Evolutionary conservation across 2,113 vertebrate genomes (phyloP).

Genomic region (Actenoides lindsayi): DNA sequence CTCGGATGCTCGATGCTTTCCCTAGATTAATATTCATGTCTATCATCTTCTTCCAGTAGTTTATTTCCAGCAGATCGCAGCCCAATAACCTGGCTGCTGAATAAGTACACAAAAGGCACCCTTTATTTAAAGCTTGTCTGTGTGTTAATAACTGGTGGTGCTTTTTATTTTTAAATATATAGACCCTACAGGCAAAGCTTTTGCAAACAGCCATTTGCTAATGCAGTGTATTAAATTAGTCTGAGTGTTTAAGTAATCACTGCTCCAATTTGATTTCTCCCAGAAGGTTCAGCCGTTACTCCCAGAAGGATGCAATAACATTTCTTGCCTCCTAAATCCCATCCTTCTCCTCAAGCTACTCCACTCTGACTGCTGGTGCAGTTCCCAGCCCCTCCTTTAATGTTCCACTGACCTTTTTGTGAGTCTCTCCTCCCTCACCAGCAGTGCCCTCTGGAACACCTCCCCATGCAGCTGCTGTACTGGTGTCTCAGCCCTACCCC

Average conservation of each 20-base stretch:
- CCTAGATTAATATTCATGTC: not conserved
- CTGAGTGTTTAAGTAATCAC: not conserved
- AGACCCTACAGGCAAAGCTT: not conserved
- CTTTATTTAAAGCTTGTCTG: not conserved
- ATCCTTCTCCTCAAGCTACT: not conserved
- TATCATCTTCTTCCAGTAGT: not conserved
- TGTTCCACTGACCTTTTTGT: not conserved
- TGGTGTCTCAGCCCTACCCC: not conserved
- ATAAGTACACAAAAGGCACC: not conserved
- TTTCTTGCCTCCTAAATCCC: not conserved
- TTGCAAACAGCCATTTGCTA: not conserved
- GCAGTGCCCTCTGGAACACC: not conserved
- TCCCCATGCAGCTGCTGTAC: not conserved
- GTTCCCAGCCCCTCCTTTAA: not conserved
- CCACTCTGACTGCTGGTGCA: rapidly evolving
- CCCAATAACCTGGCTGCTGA: not conserved
- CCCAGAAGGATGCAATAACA: not conserved
- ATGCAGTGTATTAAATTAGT: not conserved
- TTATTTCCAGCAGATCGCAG: not conserved
- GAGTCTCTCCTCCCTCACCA: not conserved
- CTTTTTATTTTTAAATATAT: not conserved
- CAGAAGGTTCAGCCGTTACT: not conserved
- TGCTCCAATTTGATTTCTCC: not conserved
- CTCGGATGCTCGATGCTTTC: not conserved
- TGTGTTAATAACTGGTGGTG: not conserved